A percentile compares a stretch with the other conserved stretches of the same genome.
phyloP scores from a whole-genome alignment of 2,113 vertebrate genomes.

The Centropus unirufus region DNA sequence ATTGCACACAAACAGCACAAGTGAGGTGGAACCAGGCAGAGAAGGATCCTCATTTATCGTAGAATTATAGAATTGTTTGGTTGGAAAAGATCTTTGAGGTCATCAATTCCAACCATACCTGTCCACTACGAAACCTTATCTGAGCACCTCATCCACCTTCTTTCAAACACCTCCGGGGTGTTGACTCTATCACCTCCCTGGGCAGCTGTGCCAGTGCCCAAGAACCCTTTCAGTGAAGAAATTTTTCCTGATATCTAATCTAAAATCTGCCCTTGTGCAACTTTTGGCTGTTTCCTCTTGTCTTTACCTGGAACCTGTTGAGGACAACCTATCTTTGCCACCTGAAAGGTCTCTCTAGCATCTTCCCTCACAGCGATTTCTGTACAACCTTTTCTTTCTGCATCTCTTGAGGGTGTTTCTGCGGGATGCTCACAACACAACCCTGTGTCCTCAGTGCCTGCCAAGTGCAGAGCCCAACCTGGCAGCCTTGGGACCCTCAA shows the following conservation, averaged over 20 bases:
- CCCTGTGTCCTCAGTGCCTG: background rate
- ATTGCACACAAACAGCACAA: rapidly evolving
- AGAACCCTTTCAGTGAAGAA: too few relatives aligned
- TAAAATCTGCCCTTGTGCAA: too few relatives aligned
- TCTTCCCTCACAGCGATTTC: background rate
- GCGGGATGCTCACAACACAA: background rate
- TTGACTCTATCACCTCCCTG: too few relatives aligned
- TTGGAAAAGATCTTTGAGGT: too few relatives aligned
- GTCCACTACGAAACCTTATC: too few relatives aligned
- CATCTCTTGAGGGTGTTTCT: background rate
- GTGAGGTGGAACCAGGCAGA: background rate
- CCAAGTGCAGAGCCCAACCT: background rate
- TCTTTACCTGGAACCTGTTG: background rate
- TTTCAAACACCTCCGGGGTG: too few relatives aligned
- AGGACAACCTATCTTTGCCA: background rate
- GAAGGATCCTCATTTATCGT: background rate
- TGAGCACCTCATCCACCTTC: too few relatives aligned
- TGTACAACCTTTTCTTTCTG: background rate
- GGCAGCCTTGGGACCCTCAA: background rate
- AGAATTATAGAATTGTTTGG: too few relatives aligned
- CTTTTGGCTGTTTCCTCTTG: too few relatives aligned
- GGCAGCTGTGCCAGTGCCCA: too few relatives aligned
- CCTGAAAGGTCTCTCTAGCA: background rate
- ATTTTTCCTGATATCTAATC: too few relatives aligned
- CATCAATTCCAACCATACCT: too few relatives aligned